Evolutionary conservation across 2,888 invertebrate genomes (phyloP), one percentile per base, ranked within the genome.

Genomic region (Arctia plantaginis): DNA sequence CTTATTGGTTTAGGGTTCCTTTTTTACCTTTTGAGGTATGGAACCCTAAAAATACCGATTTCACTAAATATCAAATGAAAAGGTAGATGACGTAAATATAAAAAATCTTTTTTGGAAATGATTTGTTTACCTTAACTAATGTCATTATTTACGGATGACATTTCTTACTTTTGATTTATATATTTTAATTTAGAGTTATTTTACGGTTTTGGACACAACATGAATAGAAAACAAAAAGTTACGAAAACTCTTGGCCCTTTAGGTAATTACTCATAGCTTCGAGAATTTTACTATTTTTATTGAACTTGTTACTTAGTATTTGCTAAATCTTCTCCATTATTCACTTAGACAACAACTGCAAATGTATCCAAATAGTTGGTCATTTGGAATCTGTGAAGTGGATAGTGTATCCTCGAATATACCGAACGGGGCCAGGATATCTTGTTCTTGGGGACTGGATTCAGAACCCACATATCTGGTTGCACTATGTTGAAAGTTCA

Each of bases 401-500:
- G 93, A 75, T 82, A 35, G 71, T 87, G 8, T 87, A 83, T 77
- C 89, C 88, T 0, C 87, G 91, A 7, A 51, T 76, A 0, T 89
- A 92, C 80, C 78, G 78, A 2, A 85, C 88, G 3, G 90, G 90
- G 27, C 85, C 90, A 0, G 92, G 91, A 0, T 75, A 79, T 66
- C 85, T 95, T 20, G 78, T 88, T 0, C 69, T 93, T 0, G 93
- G 87, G 0, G 93, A 94, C 75, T 95, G 93, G 94, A 86, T 86
- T 0, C 69, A 78, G 30, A 82, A 91, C 72, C 90, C 90, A 0
- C 89, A 88, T 79, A 90, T 93, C 62, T 95, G 95, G 95, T 84
- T 94, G 3, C 85, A 90, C 72, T 92, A 93, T 74, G 92, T 93
- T 8, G 89, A 91, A 75, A 94, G 91, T 78, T 75, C 83, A 4